Evolutionary conservation across 2,888 invertebrate species (phyloP), one percentile per base, ranked within the genome.

Genomic region (Caenorhabditis imperialis): DNA sequence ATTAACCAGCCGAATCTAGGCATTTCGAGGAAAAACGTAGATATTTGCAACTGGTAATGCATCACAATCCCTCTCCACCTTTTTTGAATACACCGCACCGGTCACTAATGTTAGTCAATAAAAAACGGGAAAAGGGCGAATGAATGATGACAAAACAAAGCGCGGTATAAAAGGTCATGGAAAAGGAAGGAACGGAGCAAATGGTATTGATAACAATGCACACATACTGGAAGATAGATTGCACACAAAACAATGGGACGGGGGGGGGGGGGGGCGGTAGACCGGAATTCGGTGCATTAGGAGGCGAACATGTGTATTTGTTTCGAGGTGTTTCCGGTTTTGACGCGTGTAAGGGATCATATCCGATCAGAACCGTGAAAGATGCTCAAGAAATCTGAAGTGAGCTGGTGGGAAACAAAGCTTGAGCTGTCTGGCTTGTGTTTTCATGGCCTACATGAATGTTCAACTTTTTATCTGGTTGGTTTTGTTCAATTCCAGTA

Each of bases 71-170:
- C 20, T 45, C 44, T 37, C 16, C 25, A 37, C 33, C 14, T 69
- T 60, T 70, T 70, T 70, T 70, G 61, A 70, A 55, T 44, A 61
- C 61, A 58, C 70, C 70, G 70, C 60, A 45, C n/a, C 44, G 54
- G 60, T 48, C 54, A 60, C 27, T 50, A 42, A 47, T 47, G 48
- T 57, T 16, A 55, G 67, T 67, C 33, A 67, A 67, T 45, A 67
- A 48, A 67, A 62, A 67, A 67, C 16, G 10, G 30, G 10, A 10
- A 10, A 10, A 30, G 30, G 30, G 30, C 7, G 30, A 6, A 30
- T 30, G 30, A 30, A 30, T 30, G 45, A 38, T 42, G 53, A 54
- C 48, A 61, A 70, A 61, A 69, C 69, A 60, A 38, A 44, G 38
- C 54, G 51, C 50, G 53, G 44, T 48, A 35, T 27, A 30, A 51